Percentiles rank a stretch among this genome's conserved stretches.
These are phyloP conservation scores for Actinopyga echinites DNA, from an alignment of 53 echinoderm and acorn worm species.

Conservation along the genomic window DNA sequence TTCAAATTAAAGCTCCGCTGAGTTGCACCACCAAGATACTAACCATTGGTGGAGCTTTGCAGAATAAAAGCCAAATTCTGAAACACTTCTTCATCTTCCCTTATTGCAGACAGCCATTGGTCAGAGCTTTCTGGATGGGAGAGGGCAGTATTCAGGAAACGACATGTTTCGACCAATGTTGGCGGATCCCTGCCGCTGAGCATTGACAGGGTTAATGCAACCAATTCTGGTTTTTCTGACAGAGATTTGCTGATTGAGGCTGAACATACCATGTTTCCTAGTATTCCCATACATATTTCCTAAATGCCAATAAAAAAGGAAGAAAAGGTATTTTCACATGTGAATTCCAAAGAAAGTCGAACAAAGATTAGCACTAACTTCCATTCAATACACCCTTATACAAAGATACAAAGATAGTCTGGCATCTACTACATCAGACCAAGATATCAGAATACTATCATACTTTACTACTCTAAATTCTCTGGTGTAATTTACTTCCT, in stretches of 20 bases:
- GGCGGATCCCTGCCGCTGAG: slow-evolving; percentile 79
- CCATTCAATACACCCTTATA: too few relatives aligned
- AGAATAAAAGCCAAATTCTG: slow-evolving; percentile 74
- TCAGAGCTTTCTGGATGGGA: slow-evolving; percentile 52
- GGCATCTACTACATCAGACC: too few relatives aligned
- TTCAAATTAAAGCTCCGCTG: too few relatives aligned
- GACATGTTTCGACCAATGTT: slow-evolving; percentile 79
- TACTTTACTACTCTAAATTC: too few relatives aligned
- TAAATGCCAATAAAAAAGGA: not conserved
- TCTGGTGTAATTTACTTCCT: too few relatives aligned
- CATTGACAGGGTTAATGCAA: slow-evolving; percentile 50
- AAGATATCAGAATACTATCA: too few relatives aligned
- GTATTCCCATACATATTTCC: slow-evolving; percentile 92
- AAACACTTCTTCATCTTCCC: slow-evolving; percentile 55
- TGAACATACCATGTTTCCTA: slow-evolving; percentile 93
- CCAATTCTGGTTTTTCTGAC: slow-evolving; percentile 69
- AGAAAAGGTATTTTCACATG: not conserved
- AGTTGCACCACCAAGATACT: slow-evolving; percentile 12
- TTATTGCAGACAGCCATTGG: slow-evolving; percentile 56
- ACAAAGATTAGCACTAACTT: too few relatives aligned
- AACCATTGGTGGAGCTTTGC: slow-evolving; percentile 92
- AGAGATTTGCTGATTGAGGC: slow-evolving; percentile 64
- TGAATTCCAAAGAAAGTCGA: too few relatives aligned
- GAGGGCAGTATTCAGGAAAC: slow-evolving; percentile 75
- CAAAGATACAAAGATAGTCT: too few relatives aligned